Percentiles rank a stretch among this genome's conserved stretches.
phyloP scores from a whole-genome alignment of 2,888 invertebrate species.

The Xestia sexstrigata region DNA sequence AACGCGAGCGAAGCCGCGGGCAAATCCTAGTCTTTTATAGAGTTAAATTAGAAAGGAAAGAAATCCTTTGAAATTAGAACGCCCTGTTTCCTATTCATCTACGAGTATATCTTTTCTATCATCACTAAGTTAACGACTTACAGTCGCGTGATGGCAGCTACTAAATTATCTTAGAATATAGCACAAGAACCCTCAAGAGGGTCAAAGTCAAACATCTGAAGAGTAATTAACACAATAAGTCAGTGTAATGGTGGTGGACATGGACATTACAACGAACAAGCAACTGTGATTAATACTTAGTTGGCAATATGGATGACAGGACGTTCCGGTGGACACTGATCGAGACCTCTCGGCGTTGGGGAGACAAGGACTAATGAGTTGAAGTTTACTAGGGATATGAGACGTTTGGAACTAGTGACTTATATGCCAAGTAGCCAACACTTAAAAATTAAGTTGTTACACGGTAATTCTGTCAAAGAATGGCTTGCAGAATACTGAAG shows the following conservation, averaged over 20 bases:
- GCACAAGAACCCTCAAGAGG: conserved; percentile 40
- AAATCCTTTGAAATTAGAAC: not conserved
- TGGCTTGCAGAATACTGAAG: not conserved
- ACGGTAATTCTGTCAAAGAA: not conserved
- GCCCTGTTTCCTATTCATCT: conserved; percentile 2
- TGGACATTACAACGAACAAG: conserved; percentile 34
- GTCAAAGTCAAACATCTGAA: conserved; percentile 43
- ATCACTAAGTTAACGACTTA: not conserved
- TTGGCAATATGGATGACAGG: conserved; percentile 27
- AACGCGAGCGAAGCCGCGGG: not conserved
- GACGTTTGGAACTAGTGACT: not conserved
- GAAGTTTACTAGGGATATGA: conserved; percentile 15
- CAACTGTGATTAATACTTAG: conserved; percentile 40
- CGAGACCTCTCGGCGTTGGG: conserved; percentile 1
- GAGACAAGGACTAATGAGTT: conserved; percentile 35
- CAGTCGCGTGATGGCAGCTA: conserved; percentile 25
- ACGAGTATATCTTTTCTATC: conserved; percentile 7
- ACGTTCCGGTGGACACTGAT: conserved; percentile 43
- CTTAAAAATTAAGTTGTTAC: not conserved
- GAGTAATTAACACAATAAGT: conserved; percentile 54
- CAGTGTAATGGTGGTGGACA: conserved; percentile 27
- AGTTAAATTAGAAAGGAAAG: not conserved
- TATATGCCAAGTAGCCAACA: not conserved
- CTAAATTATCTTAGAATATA: conserved; percentile 42
- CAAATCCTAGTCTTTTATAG: not conserved